Evolutionary conservation across 2,113 vertebrate species (phyloP).

Genomic region (Xenopus laevis): DNA sequence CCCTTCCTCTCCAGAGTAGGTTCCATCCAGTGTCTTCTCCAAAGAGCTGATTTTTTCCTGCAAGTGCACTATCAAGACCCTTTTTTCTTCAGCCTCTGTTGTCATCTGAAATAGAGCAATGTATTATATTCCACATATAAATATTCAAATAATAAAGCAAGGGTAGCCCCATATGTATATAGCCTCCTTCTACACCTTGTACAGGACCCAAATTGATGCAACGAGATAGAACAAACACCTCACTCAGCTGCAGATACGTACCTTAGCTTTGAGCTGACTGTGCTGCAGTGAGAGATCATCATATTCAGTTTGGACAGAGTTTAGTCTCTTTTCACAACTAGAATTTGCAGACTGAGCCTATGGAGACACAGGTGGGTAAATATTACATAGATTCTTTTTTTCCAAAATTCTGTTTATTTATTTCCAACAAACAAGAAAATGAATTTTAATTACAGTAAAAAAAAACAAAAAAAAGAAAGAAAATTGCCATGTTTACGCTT

Average conservation of each 20-base stretch:
- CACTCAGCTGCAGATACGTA: constrained; percentile 25
- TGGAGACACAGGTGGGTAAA: background rate
- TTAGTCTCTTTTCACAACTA: constrained; percentile 65
- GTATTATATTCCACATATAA: too few species aligned
- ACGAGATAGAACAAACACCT: background rate
- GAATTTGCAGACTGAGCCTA: constrained; percentile 65
- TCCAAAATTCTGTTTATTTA: too few species aligned
- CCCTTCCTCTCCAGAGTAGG: constrained; percentile 85
- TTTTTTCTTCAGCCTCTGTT: constrained; percentile 74
- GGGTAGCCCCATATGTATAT: too few species aligned
- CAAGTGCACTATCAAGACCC: constrained; percentile 67
- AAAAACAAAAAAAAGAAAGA: too few species aligned
- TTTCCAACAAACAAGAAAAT: too few species aligned
- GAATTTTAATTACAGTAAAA: too few species aligned
- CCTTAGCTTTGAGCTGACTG: constrained; percentile 69
- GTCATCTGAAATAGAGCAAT: constrained; percentile 61
- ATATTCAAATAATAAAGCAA: too few species aligned
- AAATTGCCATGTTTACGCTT: too few species aligned
- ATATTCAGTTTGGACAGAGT: constrained; percentile 62
- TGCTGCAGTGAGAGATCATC: constrained; percentile 70
- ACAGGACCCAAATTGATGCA: too few species aligned
- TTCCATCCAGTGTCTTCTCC: constrained; percentile 79
- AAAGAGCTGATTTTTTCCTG: constrained; percentile 79
- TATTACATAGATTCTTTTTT: too few species aligned
- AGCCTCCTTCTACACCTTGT: too few species aligned